Percentiles rank a stretch among this genome's conserved stretches.
These are phyloP conservation scores for Pithecia hirsuta DNA, from an alignment of 2,797 vertebrate species.

Conservation along the genomic window DNA sequence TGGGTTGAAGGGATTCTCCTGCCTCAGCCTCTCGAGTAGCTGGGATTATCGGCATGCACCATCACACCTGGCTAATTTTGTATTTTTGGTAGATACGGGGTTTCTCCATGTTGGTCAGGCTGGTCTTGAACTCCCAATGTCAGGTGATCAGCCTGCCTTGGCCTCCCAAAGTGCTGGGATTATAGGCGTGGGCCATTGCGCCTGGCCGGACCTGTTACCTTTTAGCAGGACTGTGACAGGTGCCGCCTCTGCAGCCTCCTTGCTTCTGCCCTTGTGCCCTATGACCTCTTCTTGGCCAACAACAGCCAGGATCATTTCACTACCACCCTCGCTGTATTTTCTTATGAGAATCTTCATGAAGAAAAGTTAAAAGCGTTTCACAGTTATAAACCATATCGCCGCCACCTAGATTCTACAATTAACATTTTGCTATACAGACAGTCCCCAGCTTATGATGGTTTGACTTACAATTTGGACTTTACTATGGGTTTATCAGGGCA, in stretches of 20 bases:
- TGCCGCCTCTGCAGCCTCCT: not conserved
- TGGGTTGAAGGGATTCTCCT: too few relatives aligned
- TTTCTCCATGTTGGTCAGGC: too few relatives aligned
- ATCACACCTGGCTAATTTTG: too few relatives aligned
- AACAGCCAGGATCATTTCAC: not conserved
- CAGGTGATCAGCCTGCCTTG: too few relatives aligned
- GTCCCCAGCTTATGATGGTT: not conserved
- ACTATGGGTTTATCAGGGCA: not conserved
- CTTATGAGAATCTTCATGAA: not conserved
- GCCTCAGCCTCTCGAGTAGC: too few relatives aligned
- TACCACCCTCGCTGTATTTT: not conserved
- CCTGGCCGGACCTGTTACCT: not conserved
- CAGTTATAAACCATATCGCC: not conserved
- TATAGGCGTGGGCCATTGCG: too few relatives aligned
- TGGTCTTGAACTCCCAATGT: too few relatives aligned
- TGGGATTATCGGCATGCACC: too few relatives aligned
- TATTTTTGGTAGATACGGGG: too few relatives aligned
- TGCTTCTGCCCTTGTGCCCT: not conserved
- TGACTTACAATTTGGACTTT: not conserved
- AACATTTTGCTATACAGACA: not conserved
- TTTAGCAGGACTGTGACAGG: accelerated
- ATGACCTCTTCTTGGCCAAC: not conserved
- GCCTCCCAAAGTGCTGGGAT: too few relatives aligned
- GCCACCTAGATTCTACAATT: not conserved
- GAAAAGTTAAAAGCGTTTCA: not conserved